A percentile compares a stretch with the other conserved stretches of the same genome.
Conservation (phyloP, 2,888 invertebrate species). For the Tillus elongatus region DNA sequence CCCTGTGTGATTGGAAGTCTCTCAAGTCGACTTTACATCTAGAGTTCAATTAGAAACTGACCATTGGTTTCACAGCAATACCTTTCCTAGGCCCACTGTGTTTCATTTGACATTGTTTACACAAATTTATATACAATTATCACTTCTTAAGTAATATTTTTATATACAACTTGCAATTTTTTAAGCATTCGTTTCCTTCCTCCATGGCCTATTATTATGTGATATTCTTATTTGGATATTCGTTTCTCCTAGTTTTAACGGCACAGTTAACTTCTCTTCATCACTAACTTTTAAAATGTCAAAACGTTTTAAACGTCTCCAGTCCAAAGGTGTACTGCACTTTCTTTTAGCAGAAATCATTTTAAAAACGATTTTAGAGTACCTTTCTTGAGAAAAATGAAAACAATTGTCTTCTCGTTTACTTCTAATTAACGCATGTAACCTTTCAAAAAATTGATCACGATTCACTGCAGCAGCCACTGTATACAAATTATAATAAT, state of each 20-base stretch:
- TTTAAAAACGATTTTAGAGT: slow-evolving; percentile 26
- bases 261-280: slow-evolving; percentile 23
- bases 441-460: slow-evolving; percentile 22
- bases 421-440: slow-evolving; percentile 21
- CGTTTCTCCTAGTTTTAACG: slow-evolving; percentile 23
- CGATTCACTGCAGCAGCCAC: slow-evolving; percentile 23
- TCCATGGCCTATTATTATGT: slow-evolving; percentile 26
- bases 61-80: slow-evolving; percentile 16
- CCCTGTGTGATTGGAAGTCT: slow-evolving; percentile 21
- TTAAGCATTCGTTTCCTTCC: slow-evolving; percentile 26
- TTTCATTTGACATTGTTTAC: slow-evolving; percentile 25
- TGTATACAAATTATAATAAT: slow-evolving; percentile 20
- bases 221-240: slow-evolving; percentile 22
- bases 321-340: slow-evolving; percentile 23
- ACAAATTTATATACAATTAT: slow-evolving; percentile 26
- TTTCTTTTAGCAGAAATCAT: slow-evolving; percentile 25
- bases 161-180: slow-evolving; percentile 27
- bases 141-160: slow-evolving; percentile 27
- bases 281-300: slow-evolving; percentile 25
- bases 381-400: slow-evolving; percentile 23
- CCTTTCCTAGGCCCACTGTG: slow-evolving; percentile 20
- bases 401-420: slow-evolving; percentile 27
- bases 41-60: slow-evolving; percentile 14
- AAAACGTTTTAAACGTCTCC: slow-evolving; percentile 24
- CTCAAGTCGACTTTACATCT: slow-evolving; percentile 24